These are phyloP conservation scores for Resseliella maxima DNA, from an alignment of 2,888 invertebrate genomes.

Conservation along the genomic window DNA sequence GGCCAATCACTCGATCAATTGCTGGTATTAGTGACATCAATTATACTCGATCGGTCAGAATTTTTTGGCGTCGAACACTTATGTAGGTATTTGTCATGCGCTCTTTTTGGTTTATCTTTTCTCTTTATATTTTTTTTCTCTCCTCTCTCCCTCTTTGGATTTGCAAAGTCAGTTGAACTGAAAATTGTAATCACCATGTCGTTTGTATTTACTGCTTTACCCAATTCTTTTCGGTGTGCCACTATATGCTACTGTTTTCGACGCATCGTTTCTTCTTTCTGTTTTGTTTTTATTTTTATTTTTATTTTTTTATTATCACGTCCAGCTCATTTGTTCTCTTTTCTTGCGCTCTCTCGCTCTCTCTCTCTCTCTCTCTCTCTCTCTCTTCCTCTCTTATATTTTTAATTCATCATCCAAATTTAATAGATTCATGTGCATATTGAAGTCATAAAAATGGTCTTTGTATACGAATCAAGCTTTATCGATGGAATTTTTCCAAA, in stretches of 20 bases:
- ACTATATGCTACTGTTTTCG: background rate
- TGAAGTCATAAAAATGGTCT: constrained; percentile 27
- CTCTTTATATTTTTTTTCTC: background rate
- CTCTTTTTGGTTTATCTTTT: background rate
- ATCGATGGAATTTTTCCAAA: background rate
- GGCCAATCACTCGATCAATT: too few relatives aligned
- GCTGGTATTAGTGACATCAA: constrained; percentile 42
- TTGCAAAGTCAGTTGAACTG: too few relatives aligned
- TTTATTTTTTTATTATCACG: too few relatives aligned
- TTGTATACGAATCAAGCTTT: background rate
- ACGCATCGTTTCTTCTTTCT: background rate
- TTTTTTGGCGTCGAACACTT: constrained; percentile 39
- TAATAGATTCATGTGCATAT: constrained; percentile 54
- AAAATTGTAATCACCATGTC: too few relatives aligned
- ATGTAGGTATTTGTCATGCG: constrained; percentile 40
- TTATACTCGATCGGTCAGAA: constrained; percentile 10
- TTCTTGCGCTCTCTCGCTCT: background rate
- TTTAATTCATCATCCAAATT: constrained; percentile 42
- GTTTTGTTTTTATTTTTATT: too few relatives aligned
- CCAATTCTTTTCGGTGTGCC: too few relatives aligned
- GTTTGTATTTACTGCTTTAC: too few relatives aligned
- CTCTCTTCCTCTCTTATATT: background rate
- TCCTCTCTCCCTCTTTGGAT: background rate
- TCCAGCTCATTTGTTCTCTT: too few relatives aligned
- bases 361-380: background rate